Conservation (phyloP, 2,888 invertebrate genomes). For the Drosophila anomalata region DNA sequence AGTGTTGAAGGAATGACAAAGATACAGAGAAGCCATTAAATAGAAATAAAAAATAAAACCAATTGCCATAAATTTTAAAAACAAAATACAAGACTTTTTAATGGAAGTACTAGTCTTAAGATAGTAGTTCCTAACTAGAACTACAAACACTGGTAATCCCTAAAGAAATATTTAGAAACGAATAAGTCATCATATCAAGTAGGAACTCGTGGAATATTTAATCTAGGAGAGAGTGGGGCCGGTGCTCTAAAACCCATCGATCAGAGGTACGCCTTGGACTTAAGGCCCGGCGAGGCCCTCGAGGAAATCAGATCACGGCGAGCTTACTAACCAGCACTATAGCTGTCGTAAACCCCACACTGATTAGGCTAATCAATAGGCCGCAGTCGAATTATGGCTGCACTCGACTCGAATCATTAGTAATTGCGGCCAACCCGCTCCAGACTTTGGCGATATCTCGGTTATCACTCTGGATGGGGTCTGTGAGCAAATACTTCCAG, state of each 20-base stretch:
- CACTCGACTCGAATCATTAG: conserved; percentile 23
- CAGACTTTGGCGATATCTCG: conserved; percentile 9
- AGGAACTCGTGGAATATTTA: conserved; percentile 15
- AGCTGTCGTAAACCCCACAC: conserved; percentile 11
- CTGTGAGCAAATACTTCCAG: conserved; percentile 36
- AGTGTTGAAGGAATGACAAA: conserved; percentile 56
- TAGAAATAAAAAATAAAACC: conserved; percentile 41
- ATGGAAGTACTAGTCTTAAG: neutral
- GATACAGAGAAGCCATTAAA: conserved; percentile 30
- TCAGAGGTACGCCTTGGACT: conserved; percentile 57
- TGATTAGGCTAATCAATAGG: conserved; percentile 40
- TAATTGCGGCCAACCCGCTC: conserved; percentile 10
- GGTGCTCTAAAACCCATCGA: conserved; percentile 58
- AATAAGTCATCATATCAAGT: conserved; percentile 13
- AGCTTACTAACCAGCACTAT: conserved; percentile 4
- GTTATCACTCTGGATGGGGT: conserved; percentile 34
- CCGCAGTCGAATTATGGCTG: conserved; percentile 16
- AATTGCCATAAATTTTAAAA: conserved; percentile 49
- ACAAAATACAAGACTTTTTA: neutral
- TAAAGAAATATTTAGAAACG: neutral
- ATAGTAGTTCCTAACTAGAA: neutral
- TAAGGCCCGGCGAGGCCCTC: conserved; percentile 50
- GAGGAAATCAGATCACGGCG: conserved; percentile 37
- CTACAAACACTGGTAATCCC: neutral
- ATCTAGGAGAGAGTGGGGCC: conserved; percentile 10